A percentile compares a stretch with the other conserved stretches of the same genome.
Evolutionary conservation across 53 echinoderm and acorn worm genomes (phyloP).

Genomic region (Echinometra lucunter): DNA sequence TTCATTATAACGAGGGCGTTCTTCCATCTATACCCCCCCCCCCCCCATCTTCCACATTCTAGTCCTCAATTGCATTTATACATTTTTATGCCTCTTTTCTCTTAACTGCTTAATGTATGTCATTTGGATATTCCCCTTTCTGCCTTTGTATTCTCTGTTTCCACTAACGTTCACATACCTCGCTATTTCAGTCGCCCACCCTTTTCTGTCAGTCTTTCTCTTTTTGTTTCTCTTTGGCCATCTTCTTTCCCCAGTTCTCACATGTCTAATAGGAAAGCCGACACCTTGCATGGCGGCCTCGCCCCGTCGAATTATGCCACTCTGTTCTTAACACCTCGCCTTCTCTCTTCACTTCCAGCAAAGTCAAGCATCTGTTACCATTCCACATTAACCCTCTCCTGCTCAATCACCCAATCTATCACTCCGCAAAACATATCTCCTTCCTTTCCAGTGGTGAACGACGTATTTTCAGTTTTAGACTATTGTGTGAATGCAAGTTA

Average conservation of each 20-base stretch:
- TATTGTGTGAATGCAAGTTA: background rate
- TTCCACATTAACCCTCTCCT: conserved; percentile 8
- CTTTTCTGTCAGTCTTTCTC: conserved; percentile 5
- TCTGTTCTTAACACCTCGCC: conserved; percentile 53
- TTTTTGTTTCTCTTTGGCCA: background rate
- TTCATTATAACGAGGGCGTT: no score
- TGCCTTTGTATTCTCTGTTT: background rate
- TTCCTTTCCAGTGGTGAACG: background rate
- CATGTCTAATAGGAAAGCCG: conserved; percentile 8
- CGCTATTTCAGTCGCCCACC: background rate
- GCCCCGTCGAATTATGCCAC: conserved; percentile 42
- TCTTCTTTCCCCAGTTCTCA: background rate
- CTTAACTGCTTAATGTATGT: background rate
- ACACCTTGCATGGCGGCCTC: conserved; percentile 20
- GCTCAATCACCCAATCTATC: background rate
- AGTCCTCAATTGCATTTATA: background rate
- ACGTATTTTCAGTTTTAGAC: background rate
- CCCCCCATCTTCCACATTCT: background rate
- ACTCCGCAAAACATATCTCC: background rate
- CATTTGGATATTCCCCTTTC: background rate
- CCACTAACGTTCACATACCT: background rate
- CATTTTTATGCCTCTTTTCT: background rate
- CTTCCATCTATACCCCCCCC: background rate
- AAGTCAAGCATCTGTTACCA: conserved; percentile 54
- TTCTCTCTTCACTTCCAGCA: conserved; percentile 45